Conservation (phyloP, 37 sponge, comb jelly and placozoan species). For the Beroe forskalii region DNA sequence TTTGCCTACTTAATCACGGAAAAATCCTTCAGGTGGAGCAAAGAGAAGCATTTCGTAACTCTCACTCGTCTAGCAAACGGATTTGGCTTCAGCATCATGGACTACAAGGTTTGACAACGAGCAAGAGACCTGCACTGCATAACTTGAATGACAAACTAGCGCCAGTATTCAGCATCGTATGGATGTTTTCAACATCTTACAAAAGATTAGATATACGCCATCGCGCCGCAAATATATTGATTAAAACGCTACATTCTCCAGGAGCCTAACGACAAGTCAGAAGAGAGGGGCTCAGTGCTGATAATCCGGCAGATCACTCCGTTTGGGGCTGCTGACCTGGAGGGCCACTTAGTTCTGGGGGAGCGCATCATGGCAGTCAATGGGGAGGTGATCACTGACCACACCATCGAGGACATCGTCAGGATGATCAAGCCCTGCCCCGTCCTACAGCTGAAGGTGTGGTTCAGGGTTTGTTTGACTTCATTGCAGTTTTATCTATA, state of each 20-base stretch:
- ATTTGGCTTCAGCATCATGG: conserved; percentile 63
- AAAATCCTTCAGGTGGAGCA: conserved; percentile 62
- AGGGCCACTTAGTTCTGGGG: conserved; percentile 33
- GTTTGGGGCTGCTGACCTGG: conserved; percentile 55
- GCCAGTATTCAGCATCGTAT: background rate
- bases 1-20: too few species aligned
- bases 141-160: background rate
- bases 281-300: background rate
- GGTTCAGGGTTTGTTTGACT: too few species aligned
- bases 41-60: conserved; percentile 33
- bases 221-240: too few species aligned
- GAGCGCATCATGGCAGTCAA: conserved; percentile 47
- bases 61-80: conserved; percentile 25
- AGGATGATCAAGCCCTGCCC: conserved; percentile 39
- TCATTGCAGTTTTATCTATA: background rate
- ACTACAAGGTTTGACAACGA: conserved; percentile 5
- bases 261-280: conserved; percentile 18
- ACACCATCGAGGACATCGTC: conserved; percentile 59
- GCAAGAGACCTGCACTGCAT: background rate
- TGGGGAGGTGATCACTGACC: conserved; percentile 32
- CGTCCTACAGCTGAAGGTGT: conserved; percentile 37
- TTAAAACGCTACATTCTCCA: background rate
- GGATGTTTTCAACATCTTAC: too few species aligned
- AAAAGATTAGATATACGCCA: too few species aligned
- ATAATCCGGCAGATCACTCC: conserved; percentile 58